A percentile compares a stretch with the other conserved stretches of the same genome.
Conservation (phyloP, 2,888 invertebrate genomes). For the Synanthedon formicaeformis region DNA sequence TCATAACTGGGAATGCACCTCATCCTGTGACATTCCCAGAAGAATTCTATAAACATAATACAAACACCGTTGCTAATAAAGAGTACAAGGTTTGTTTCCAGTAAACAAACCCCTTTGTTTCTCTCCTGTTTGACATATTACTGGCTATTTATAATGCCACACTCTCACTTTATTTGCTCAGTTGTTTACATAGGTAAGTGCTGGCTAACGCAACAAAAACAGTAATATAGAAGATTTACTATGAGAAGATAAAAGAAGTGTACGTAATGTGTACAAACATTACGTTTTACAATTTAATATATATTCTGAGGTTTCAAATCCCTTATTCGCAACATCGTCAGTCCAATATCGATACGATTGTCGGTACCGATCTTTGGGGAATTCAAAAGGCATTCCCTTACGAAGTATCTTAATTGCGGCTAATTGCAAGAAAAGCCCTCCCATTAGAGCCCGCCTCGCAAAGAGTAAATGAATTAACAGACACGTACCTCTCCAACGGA, state of each 20-base stretch:
- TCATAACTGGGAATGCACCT: too few species aligned
- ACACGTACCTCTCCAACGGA: conserved; percentile 44
- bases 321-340: conserved; percentile 16
- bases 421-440: conserved; percentile 62
- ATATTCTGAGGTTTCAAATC: too few species aligned
- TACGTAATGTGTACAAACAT: too few species aligned
- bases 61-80: neutral
- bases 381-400: conserved; percentile 34
- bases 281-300: too few species aligned
- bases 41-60: neutral
- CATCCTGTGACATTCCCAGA: too few species aligned
- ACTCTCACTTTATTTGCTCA: neutral
- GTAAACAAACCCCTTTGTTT: conserved; percentile 6
- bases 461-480: conserved; percentile 67
- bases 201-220: neutral
- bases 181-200: neutral
- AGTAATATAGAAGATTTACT: too few species aligned
- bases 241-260: too few species aligned
- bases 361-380: conserved; percentile 20
- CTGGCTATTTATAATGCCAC: conserved; percentile 8
- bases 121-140: conserved; percentile 9
- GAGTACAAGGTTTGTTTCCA: neutral
- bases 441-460: conserved; percentile 49
- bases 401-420: conserved; percentile 60
- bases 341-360: conserved; percentile 24